Evolutionary conservation across 2,113 vertebrate genomes (phyloP).

Genomic region (Catharus minimus): DNA sequence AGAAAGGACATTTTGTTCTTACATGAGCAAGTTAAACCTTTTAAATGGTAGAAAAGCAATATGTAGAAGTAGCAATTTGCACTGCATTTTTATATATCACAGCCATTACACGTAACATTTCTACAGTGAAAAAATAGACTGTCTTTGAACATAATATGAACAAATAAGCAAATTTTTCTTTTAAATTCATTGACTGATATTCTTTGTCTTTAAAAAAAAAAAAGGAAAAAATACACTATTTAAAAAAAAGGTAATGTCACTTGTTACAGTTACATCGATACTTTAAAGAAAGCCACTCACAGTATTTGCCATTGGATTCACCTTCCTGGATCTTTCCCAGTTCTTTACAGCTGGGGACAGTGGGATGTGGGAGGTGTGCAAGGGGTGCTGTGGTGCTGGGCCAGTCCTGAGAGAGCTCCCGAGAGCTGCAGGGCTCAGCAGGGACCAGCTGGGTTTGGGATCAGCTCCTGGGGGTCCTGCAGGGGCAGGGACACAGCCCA

Average conservation of each 20-base stretch:
- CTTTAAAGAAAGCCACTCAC: conserved; percentile 69
- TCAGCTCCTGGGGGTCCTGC: not conserved
- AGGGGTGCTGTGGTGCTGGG: not conserved
- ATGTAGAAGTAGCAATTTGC: conserved; percentile 52
- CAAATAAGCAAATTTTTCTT: conserved; percentile 82
- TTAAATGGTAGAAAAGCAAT: conserved; percentile 60
- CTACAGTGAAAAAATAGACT: conserved; percentile 97
- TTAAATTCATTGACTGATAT: conserved; percentile 67
- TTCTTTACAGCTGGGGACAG: not conserved
- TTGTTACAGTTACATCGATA: conserved; percentile 68
- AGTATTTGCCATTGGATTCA: conserved; percentile 5
- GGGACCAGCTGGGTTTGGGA: not conserved
- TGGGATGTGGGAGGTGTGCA: not conserved
- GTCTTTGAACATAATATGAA: conserved; percentile 93
- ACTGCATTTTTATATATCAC: conserved; percentile 54
- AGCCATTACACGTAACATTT: conserved; percentile 78
- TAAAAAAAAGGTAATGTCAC: conserved; percentile 74
- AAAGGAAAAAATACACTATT: conserved; percentile 74
- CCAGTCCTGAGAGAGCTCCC: not conserved
- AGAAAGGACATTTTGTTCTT: conserved; percentile 15
- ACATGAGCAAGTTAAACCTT: conserved; percentile 49
- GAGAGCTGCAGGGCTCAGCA: not conserved
- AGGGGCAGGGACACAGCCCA: not conserved
- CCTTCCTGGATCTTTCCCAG: conserved; percentile 11
- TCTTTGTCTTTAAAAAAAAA: conserved; percentile 55